Base-by-base conservation (phyloP, 2,888 invertebrate genomes). In the Coleophora deauratella region DNA sequence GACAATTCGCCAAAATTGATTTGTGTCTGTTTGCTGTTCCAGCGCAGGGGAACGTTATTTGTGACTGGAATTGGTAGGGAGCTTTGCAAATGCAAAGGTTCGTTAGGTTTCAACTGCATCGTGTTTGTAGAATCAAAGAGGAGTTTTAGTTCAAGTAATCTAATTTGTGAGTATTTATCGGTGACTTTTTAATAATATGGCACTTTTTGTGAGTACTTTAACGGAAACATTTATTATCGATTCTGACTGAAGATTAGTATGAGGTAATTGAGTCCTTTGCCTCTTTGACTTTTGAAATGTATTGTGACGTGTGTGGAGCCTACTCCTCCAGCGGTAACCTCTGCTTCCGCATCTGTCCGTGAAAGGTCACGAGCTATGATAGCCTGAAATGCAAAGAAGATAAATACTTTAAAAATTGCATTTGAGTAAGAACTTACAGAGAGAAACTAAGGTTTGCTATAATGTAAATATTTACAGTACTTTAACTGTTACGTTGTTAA, bases 1-100 rank as follows among this genome's bases (percentile, higher is more conserved):
- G 69, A 74, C 73, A 76, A 79, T 74, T 79, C 74, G 80, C 79
- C 65, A 77, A 84, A 85, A 81, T 85, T 81, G 80, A 84, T 82
- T 82, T 75, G 79, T 79, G 72, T 63, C 57, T 65, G 62, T 66
- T 65, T 65, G 65, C 58, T 60, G 56, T 66, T 54, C 51, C 55
- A 61, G 62, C 50, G 50, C 54, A 41, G 39, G 43, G 49, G 52
- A 38, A 38, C 37, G 40, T 38, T 53, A 46, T 52, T 50, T 49
- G 40, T 42, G 42, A 39, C 41, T 32, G 38, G 37, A n/a, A n/a
- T 33, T 12, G 38, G 8, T 11, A 9, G 31, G 34, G 34, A 13
- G 35, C 21, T 21, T 21, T 8, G 40, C 32, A n/a, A 10, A 32
- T n/a, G 32, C 11, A 10, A 11, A 28, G 11, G 35, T 35, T 40